Percentiles rank a stretch among this genome's conserved stretches.
Evolutionary conservation across 2,797 vertebrate species (phyloP).

Genomic region (Notamacropus eugenii): DNA sequence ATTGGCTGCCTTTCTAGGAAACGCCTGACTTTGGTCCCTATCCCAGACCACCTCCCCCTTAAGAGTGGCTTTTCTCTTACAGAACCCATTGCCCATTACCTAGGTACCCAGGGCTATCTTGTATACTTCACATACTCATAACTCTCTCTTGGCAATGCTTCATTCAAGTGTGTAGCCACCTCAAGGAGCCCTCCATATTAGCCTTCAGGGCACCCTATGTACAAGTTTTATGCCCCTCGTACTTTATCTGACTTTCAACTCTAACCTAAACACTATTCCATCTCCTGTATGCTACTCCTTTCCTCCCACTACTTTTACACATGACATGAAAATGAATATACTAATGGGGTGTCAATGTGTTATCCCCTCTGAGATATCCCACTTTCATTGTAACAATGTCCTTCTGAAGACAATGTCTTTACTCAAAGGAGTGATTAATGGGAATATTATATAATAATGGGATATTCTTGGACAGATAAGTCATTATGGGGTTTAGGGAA

Average conservation of each 20-base stretch:
- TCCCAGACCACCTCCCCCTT: neutral
- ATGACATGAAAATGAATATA: neutral
- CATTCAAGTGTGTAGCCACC: neutral
- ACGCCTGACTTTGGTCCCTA: neutral
- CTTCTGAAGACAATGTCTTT: slow-evolving; percentile 27
- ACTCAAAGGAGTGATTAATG: slow-evolving; percentile 36
- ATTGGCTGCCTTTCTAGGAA: neutral
- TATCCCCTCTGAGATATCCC: slow-evolving; percentile 13
- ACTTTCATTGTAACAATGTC: slow-evolving; percentile 37
- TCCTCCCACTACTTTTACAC: neutral
- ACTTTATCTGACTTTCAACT: slow-evolving; percentile 53
- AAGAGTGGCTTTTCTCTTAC: slow-evolving; percentile 41
- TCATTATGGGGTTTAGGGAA: neutral
- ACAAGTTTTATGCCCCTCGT: neutral
- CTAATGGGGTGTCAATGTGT: neutral
- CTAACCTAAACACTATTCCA: slow-evolving; percentile 65
- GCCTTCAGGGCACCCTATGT: neutral
- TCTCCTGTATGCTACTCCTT: neutral
- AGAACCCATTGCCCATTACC: neutral
- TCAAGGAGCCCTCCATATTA: neutral
- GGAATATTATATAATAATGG: neutral
- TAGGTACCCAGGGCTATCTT: neutral
- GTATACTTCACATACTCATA: neutral
- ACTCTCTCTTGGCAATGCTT: neutral
- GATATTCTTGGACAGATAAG: slow-evolving; percentile 41